A percentile compares a stretch with the other conserved stretches of the same genome.
These are phyloP conservation scores for Drosophila vallismaia DNA, from an alignment of 2,888 invertebrate species.

Conservation along the genomic window DNA sequence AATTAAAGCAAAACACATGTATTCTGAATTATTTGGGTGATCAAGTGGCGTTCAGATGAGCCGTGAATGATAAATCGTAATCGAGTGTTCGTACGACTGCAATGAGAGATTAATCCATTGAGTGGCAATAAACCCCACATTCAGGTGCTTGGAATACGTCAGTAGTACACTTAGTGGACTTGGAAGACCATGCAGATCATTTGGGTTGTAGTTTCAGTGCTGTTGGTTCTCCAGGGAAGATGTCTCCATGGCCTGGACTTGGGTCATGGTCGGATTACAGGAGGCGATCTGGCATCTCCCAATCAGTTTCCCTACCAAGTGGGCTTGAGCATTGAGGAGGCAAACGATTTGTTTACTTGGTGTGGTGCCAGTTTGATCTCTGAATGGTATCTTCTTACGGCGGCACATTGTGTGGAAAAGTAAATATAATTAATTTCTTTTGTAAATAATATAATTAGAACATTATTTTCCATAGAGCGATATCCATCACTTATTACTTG, in stretches of 20 bases:
- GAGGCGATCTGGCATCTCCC: conserved; percentile 29
- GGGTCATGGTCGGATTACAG: conserved; percentile 36
- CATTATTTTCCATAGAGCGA: conserved; percentile 25
- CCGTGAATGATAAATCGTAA: conserved; percentile 21
- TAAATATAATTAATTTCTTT: conserved; percentile 11
- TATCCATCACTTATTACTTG: conserved; percentile 48
- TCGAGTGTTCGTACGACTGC: conserved; percentile 21
- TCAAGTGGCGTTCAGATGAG: conserved; percentile 45
- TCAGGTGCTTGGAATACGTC: conserved; percentile 11
- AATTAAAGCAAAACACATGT: conserved; percentile 33
- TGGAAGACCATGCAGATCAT: conserved; percentile 31
- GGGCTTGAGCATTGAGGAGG: conserved; percentile 43
- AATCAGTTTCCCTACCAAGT: conserved; percentile 58
- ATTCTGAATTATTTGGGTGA: conserved; percentile 25
- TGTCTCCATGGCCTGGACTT: conserved; percentile 11
- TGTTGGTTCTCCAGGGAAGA: conserved; percentile 7
- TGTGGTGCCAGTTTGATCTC: conserved; percentile 57
- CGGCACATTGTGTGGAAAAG: conserved; percentile 58
- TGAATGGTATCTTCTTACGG: conserved; percentile 46
- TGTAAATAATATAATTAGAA: not conserved
- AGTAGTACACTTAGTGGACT: conserved; percentile 15
- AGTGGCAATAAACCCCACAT: conserved; percentile 28
- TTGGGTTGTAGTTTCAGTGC: conserved; percentile 9
- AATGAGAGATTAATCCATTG: conserved; percentile 28
- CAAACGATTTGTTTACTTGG: conserved; percentile 34